Conservation (phyloP, 2,113 vertebrate species). For the Trochalopteron elliotii region DNA sequence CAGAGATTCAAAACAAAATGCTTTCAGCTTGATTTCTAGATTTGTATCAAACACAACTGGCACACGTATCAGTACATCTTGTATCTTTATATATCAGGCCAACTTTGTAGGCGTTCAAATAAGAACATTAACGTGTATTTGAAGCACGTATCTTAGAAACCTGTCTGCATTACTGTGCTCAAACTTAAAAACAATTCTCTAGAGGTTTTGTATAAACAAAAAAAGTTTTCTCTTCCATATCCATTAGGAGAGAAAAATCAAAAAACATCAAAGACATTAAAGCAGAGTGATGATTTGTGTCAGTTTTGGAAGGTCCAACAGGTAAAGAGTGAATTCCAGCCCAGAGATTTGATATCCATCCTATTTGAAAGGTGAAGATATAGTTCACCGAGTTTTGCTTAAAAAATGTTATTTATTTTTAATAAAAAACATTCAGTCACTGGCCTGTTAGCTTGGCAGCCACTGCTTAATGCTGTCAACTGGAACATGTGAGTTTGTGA, state of each 20-base stretch:
- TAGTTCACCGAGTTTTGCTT: background rate
- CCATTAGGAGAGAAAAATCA: background rate
- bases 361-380: background rate
- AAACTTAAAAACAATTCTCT: background rate
- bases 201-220: background rate
- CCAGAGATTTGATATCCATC: background rate
- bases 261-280: background rate
- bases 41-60: background rate
- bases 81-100: background rate
- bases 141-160: background rate
- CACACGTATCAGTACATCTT: background rate
- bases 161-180: background rate
- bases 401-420: background rate
- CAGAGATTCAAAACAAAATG: background rate
- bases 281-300: background rate
- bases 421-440: conserved; percentile 31
- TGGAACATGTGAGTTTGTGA: conserved; percentile 63
- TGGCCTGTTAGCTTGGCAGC: conserved; percentile 53
- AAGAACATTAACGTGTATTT: background rate
- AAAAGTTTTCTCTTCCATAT: background rate
- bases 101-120: background rate
- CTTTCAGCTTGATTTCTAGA: background rate
- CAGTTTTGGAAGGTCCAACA: background rate
- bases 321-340: background rate
- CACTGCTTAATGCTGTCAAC: conserved; percentile 40